These are phyloP conservation scores for Melierax canorus DNA, from an alignment of 2,113 vertebrate species.

Conservation along the genomic window DNA sequence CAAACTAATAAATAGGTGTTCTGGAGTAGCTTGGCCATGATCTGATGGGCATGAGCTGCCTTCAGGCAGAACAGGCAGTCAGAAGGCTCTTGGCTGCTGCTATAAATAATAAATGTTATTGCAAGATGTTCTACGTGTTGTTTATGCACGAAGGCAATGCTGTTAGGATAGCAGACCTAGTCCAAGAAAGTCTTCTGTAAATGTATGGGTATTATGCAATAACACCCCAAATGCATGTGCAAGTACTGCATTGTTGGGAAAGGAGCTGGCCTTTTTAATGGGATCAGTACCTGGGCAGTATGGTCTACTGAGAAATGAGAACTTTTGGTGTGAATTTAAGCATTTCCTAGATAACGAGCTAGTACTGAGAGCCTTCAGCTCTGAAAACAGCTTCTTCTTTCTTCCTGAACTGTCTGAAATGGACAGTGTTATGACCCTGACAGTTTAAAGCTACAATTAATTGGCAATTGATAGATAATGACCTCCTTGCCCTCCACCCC, in stretches of 20 bases:
- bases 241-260: accelerated
- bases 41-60: neutral
- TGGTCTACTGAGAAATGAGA: neutral
- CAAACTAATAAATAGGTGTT: neutral
- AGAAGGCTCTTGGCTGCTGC: neutral
- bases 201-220: neutral
- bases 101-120: neutral
- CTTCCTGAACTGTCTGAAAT: neutral
- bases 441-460: neutral
- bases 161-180: neutral
- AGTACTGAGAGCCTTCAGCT: neutral
- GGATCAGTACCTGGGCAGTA: neutral
- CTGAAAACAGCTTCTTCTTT: neutral
- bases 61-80: neutral
- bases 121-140: neutral
- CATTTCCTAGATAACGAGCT: neutral
- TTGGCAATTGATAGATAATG: neutral
- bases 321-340: neutral
- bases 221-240: neutral
- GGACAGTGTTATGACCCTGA: neutral
- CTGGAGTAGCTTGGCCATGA: neutral
- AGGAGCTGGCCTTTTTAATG: neutral
- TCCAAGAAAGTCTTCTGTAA: neutral
- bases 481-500: accelerated
- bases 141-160: neutral